Base-by-base conservation (phyloP, 2,797 vertebrate genomes). In the Picus viridis region DNA sequence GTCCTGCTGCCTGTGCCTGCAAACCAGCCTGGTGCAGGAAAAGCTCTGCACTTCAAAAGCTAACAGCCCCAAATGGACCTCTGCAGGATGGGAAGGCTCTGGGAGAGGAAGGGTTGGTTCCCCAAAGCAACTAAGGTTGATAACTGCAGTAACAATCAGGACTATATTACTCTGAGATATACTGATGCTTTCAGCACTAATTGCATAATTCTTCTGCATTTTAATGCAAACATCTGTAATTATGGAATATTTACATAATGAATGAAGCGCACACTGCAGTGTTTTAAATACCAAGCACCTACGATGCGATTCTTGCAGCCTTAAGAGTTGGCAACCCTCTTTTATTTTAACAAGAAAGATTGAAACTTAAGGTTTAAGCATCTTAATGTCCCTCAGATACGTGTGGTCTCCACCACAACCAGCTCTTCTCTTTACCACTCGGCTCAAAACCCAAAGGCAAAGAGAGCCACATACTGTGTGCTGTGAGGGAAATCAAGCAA, bases 401-500 rank as follows among this genome's bases (percentile, higher is more conserved):
- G 41, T 23, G 73, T 59, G 68, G 16, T 82, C 56, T 86, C 82
- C 59, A 70, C 36, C 65, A 85, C 47, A 58, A 64, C 56, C 80
- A 62, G 24, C 7, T 68, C 18, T 43, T 14, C 51, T 51, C 20
- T 57, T 75, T 67, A 62, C 8, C 6, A 47, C 29, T 82, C 45
- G n/a, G 6, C 51, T 56, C 34, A 76, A 90, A 89, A 57, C 64
- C 53, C 53, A 45, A 36, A 20, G 19, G 49, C 58, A 86, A 89
- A 2, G 7, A 89, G 91, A 83, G 70, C 39, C 80, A 96, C 97
- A 8, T 98, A 99, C 99, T 99, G 99, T 97, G 99, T 98, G 97
- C 99, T 99, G 94, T 99, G 99, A 3, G 99, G 99, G 96, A 99
- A 99, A 97, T 99, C 99, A 1, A 99, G 98, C 85, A 99, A 97